Conservation (phyloP, 2,113 vertebrate species). For the Coreoperca whiteheadi region DNA sequence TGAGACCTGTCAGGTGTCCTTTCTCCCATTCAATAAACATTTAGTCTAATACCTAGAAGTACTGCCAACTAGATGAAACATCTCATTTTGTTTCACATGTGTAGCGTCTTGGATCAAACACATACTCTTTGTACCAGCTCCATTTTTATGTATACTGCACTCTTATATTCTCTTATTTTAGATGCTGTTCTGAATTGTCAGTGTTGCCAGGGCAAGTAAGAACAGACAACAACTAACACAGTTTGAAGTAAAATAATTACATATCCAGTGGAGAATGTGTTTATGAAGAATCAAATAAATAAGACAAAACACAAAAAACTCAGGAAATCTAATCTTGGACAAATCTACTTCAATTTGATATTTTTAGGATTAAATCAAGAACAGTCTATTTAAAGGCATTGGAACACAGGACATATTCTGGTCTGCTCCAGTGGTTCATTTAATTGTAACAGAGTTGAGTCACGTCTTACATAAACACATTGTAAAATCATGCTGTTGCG, state of each 20-base stretch:
- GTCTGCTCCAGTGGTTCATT: conserved; percentile 5
- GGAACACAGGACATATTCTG: conserved; percentile 12
- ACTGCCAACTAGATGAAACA: background rate
- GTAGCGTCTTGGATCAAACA: background rate
- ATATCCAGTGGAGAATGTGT: background rate
- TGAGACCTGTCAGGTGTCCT: background rate
- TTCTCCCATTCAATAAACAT: background rate
- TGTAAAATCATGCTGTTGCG: conserved; percentile 14
- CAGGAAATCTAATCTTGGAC: background rate
- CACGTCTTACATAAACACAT: conserved; percentile 45
- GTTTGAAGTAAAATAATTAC: background rate
- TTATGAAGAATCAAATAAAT: conserved; percentile 22
- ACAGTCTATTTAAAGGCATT: background rate
- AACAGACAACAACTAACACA: background rate
- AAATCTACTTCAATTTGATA: background rate
- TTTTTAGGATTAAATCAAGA: background rate
- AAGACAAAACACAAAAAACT: background rate
- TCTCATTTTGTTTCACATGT: background rate
- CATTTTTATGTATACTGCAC: background rate
- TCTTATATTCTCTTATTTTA: background rate
- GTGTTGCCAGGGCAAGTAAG: background rate
- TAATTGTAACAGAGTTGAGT: conserved; percentile 32
- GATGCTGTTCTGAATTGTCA: background rate
- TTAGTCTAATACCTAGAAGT: background rate
- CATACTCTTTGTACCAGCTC: background rate